Percentiles rank a stretch among this genome's conserved stretches.
Conservation (phyloP, 1,140 invertebrate genomes). For the Diuraphis noxia region DNA sequence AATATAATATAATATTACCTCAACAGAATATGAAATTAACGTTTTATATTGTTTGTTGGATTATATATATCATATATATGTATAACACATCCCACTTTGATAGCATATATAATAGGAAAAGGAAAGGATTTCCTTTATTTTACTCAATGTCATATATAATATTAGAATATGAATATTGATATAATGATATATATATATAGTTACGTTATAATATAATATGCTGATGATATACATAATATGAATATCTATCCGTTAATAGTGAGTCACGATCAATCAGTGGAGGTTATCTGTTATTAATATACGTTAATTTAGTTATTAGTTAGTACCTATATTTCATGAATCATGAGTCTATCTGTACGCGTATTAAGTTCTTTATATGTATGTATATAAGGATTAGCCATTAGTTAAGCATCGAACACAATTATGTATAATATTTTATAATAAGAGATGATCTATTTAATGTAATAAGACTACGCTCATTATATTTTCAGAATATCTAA, state of each 20-base stretch:
- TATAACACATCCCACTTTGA: not conserved
- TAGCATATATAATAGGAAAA: not conserved
- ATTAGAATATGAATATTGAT: not conserved
- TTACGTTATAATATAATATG: not conserved
- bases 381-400: not conserved
- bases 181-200: no score
- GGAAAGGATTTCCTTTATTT: not conserved
- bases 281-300: constrained; percentile 15
- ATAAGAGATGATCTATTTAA: not conserved
- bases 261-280: not conserved
- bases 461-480: no score
- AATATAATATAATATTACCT: not conserved
- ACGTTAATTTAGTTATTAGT: not conserved
- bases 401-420: not conserved
- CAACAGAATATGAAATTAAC: not conserved
- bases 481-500: no score
- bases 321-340: not conserved
- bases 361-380: not conserved
- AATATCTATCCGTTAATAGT: not conserved
- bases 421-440: not conserved
- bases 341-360: not conserved
- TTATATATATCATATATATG: not conserved
- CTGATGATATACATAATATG: constrained; percentile 9
- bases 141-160: not conserved
- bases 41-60: not conserved